phyloP scores from a whole-genome alignment of 2,113 vertebrate species.

The Gorsachius goisagi region DNA sequence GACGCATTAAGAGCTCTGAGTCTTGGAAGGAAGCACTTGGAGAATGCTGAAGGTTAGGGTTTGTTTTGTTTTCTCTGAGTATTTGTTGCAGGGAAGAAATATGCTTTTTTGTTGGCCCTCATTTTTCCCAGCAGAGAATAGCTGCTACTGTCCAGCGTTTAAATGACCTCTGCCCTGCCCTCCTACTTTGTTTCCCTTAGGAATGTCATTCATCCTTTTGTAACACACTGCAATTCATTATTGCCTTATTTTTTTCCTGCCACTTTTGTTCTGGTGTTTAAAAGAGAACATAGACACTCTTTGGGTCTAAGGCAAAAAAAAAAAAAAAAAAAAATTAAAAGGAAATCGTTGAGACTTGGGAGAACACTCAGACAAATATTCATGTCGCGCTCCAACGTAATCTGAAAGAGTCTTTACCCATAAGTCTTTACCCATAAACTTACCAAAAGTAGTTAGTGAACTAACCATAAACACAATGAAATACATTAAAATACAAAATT shows the following conservation, averaged over 20 bases:
- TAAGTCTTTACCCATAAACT: background rate
- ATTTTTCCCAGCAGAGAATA: conserved; percentile 57
- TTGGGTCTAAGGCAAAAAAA: background rate
- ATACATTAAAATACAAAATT: background rate
- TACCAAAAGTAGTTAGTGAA: background rate
- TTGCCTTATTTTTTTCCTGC: conserved; percentile 42
- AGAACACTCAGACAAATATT: background rate
- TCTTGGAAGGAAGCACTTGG: background rate
- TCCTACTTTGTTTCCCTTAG: conserved; percentile 73
- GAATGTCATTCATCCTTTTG: conserved; percentile 76
- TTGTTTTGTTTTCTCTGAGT: conserved; percentile 18
- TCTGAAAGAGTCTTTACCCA: background rate
- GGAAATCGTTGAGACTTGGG: background rate
- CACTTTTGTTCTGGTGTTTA: conserved; percentile 40
- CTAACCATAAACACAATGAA: background rate
- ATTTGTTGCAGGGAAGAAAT: conserved; percentile 23
- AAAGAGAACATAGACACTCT: background rate
- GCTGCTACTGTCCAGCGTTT: conserved; percentile 71
- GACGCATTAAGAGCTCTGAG: background rate
- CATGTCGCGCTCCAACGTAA: background rate
- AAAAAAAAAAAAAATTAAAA: background rate
- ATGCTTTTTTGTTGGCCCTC: conserved; percentile 35
- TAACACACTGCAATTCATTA: conserved; percentile 42
- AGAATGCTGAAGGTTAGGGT: background rate
- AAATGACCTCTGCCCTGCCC: conserved; percentile 71